Base-by-base conservation (phyloP, 2,113 vertebrate genomes). In the Vombatus ursinus region DNA sequence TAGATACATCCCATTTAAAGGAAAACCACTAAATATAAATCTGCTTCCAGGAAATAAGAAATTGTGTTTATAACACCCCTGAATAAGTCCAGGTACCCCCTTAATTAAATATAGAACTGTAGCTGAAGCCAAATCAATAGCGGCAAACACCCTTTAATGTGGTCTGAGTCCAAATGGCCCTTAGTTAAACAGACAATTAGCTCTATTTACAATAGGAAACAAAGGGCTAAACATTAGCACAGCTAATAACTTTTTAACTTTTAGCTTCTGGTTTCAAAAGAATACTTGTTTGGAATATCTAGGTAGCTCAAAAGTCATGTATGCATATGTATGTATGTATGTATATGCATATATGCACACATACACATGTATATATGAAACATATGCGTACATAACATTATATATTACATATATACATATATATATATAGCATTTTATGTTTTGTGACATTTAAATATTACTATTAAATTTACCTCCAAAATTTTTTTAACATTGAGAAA, bases 191-290 rank as follows among this genome's bases (percentile, higher is more conserved):
- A 94, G 96, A 94, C 96, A 95, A 94, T 94, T 84, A 26, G 19
- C 68, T 49, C 26, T 95, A 89, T 96, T 97, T 96, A 94, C 91
- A 96, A 4, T 44, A 97, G 52, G 37, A 93, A 96, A 94, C 97
- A 97, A 96, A 96, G 61, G 90, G 7, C 53, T 94, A 57, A 92
- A 50, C 48, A 16, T 53, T 92, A 84, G n/a, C 31, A 47, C 11
- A 52, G n/a, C 47, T 26, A 90, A 52, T n/a, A 90, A n/a, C 94
- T 89, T 96, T 96, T 92, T n/a, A 94, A 26, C 12, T 25, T 77
- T 16, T 52, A 47, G 1, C 0, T 53, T 84, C 91, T 93, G 57
- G 11, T 49, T 92, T 94, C 95, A 50, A 96, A 52, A 91, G 50
- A 93, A 93, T 90, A 53, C 54, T 90, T 50, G 47, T 93, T 47